Evolutionary conservation across 2,888 invertebrate genomes (phyloP), one percentile per base, ranked within the genome.

Genomic region (Ischnura elegans): DNA sequence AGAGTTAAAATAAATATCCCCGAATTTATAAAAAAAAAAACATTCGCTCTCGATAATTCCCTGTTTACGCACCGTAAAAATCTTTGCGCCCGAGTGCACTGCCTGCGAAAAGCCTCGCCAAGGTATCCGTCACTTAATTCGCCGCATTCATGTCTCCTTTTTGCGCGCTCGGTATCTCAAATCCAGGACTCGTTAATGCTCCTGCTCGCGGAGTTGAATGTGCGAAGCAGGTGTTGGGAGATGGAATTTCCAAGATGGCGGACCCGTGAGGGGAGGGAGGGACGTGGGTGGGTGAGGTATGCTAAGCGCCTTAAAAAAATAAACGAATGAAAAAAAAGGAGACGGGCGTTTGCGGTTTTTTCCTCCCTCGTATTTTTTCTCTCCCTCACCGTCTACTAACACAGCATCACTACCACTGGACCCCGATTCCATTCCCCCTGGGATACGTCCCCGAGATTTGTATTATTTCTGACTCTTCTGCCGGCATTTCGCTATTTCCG

Each of bases 401-500:
- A 21, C 61, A 6, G 25, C 61, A 47, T 47, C n/a, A n/a, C n/a
- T n/a, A n/a, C n/a, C 61, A 4, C 61, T 25, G 61, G 61, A 21
- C 61, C 16, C 47, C 1, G 25, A 25, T 16, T 61, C 61, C 61
- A 21, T 16, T 25, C 61, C 19, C 51, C 51, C 51, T 19, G 19
- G 51, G 51, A 19, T 19, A 19, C 51, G 19, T 51, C 13, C 51
- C 16, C 8, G 61, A 76, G 76, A 76, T 76, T 76, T 76, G 76
- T 76, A 76, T 76, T 76, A 76, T 76, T 76, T 76, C 76, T 36
- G 76, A 76, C 76, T 76, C n/a, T 76, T 29, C 76, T 36, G 29
- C 76, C 76, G 76, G 76, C 76, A 76, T 76, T 76, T 76, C 36
- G 76, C 76, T 76, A 76, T 76, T 76, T 76, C 76, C 76, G 76